phyloP scores from a whole-genome alignment of 2,888 invertebrate genomes.

The Chalcosyrphus nemorum region DNA sequence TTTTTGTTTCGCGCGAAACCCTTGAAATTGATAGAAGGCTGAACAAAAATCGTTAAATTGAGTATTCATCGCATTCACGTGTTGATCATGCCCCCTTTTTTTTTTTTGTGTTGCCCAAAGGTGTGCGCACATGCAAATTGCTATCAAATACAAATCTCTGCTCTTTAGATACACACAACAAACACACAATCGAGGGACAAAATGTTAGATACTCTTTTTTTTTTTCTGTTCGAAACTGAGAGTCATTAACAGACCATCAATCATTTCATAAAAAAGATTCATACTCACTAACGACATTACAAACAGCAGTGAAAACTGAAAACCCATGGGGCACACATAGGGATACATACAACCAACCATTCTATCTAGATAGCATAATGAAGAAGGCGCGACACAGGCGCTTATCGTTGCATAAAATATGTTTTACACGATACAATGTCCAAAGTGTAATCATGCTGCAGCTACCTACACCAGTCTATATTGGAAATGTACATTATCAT shows the following conservation, averaged over 20 bases:
- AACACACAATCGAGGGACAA: constrained; percentile 33
- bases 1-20: constrained; percentile 53
- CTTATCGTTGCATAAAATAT: constrained; percentile 73
- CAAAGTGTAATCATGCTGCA: constrained; percentile 41
- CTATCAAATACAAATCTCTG: constrained; percentile 52
- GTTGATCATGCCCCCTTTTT: constrained; percentile 66
- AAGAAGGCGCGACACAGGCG: constrained; percentile 61
- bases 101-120: no score
- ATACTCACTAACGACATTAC: constrained; percentile 72
- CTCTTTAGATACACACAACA: constrained; percentile 14
- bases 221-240: constrained; percentile 65
- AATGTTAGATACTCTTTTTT: constrained; percentile 39
- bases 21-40: constrained; percentile 69
- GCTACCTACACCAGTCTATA: constrained; percentile 50
- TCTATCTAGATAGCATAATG: background rate
- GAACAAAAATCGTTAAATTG: constrained; percentile 64
- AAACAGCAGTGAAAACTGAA: constrained; percentile 39
- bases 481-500: constrained; percentile 69
- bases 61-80: constrained; percentile 65
- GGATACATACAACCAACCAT: constrained; percentile 16
- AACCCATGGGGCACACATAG: constrained; percentile 32
- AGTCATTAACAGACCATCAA: constrained; percentile 73
- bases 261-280: constrained; percentile 70
- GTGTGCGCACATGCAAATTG: constrained; percentile 68
- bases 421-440: constrained; percentile 63